Conservation (phyloP, 2,113 vertebrate species). For the Brachyistius frenatus region DNA sequence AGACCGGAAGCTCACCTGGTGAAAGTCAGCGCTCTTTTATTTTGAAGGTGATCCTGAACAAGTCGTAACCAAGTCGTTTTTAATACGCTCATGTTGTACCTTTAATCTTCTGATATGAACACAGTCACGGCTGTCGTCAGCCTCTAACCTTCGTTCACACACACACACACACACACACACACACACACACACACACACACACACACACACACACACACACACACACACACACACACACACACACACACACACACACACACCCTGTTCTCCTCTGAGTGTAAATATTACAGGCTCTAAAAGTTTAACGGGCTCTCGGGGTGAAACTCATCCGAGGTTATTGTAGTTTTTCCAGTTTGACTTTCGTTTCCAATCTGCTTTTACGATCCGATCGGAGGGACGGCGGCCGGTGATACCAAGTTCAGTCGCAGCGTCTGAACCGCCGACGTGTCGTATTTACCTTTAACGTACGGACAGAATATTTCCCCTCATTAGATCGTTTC, state of each 20-base stretch:
- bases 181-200: fast-evolving
- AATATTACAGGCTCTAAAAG: conserved; percentile 43
- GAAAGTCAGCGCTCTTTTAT: too few species aligned
- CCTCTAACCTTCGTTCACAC: conserved; percentile 8
- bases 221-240: fast-evolving
- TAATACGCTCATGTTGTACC: too few species aligned
- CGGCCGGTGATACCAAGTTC: not conserved
- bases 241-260: fast-evolving
- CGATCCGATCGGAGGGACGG: not conserved
- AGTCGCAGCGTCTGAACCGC: conserved; percentile 9
- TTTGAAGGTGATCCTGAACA: too few species aligned
- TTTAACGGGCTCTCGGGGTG: conserved; percentile 24
- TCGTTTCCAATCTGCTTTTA: conserved; percentile 27
- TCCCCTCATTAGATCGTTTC: conserved; percentile 3
- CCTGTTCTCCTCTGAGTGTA: conserved; percentile 33
- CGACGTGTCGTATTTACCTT: not conserved
- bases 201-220: fast-evolving
- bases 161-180: fast-evolving
- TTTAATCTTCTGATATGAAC: too few species aligned
- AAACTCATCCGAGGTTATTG: conserved; percentile 39
- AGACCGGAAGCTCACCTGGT: too few species aligned
- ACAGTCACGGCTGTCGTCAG: not conserved
- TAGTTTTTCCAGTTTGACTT: conserved; percentile 14
- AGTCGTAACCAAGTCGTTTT: too few species aligned
- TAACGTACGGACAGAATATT: too few species aligned